phyloP scores from a whole-genome alignment of 2,797 vertebrate species.

The Sebastes variabilis region DNA sequence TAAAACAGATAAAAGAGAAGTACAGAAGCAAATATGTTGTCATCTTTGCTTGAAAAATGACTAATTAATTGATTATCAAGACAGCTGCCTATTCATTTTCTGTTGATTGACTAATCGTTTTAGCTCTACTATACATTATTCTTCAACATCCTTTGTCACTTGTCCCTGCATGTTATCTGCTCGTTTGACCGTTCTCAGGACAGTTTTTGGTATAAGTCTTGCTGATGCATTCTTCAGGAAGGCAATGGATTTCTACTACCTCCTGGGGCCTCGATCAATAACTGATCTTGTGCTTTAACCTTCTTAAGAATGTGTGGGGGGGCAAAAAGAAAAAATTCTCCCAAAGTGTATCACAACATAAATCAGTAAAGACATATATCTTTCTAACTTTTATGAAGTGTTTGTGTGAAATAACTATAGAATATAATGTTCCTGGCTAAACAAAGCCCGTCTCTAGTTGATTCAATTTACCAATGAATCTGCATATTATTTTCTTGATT shows the following conservation, averaged over 20 bases:
- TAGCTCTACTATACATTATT: not conserved
- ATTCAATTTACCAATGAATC: not conserved
- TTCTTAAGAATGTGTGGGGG: conserved; percentile 4
- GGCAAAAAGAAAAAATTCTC: conserved; percentile 28
- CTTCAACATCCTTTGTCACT: not conserved
- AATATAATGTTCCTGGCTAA: not conserved
- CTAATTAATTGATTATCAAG: not conserved
- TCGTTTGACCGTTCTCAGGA: not conserved
- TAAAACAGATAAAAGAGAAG: not conserved
- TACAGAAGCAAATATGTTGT: not conserved
- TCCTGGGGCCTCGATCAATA: conserved; percentile 32
- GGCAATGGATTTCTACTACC: conserved; percentile 32
- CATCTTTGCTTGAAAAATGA: not conserved
- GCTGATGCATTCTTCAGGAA: conserved; percentile 37
- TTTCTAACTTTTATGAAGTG: not conserved
- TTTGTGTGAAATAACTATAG: too few species aligned
- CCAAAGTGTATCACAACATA: conserved; percentile 12
- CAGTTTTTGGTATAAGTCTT: not conserved
- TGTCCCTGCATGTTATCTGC: not conserved
- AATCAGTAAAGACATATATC: conserved; percentile 11
- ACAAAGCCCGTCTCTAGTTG: not conserved
- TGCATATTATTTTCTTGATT: not conserved
- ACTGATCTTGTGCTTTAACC: conserved; percentile 46
- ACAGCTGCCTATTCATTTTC: not conserved
- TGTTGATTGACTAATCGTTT: not conserved